Percentiles rank a stretch among this genome's conserved stretches.
Conservation (phyloP, 2,797 vertebrate genomes). For the Spheniscus humboldti region DNA sequence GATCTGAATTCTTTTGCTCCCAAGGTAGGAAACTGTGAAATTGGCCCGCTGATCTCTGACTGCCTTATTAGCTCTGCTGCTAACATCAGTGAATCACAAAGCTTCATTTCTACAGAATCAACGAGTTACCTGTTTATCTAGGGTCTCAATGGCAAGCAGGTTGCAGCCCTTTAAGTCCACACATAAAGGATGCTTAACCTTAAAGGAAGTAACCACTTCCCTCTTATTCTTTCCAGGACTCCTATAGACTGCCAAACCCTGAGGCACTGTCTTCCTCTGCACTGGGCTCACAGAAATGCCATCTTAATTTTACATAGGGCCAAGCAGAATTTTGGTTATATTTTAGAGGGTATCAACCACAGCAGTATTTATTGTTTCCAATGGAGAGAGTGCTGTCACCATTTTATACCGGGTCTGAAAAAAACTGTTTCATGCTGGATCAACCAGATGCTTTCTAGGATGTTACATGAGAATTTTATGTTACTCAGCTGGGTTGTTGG, state of each 20-base stretch:
- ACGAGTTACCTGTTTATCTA: background rate
- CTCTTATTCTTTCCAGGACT: background rate
- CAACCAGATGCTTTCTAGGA: background rate
- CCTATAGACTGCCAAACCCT: background rate
- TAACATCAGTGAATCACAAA: background rate
- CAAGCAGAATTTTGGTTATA: background rate
- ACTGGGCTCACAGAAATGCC: background rate
- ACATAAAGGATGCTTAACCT: background rate
- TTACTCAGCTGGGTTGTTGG: background rate
- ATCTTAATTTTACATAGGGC: background rate
- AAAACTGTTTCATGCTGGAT: background rate
- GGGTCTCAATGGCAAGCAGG: background rate
- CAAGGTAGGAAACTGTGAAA: background rate
- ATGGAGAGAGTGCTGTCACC: background rate
- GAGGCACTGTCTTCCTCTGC: background rate
- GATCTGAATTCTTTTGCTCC: background rate
- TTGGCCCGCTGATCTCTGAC: background rate
- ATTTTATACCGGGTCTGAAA: background rate
- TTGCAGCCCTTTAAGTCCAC: background rate
- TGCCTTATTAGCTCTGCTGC: background rate
- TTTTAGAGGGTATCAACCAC: background rate
- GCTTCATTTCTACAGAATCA: background rate
- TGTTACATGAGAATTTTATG: background rate
- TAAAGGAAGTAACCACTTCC: background rate
- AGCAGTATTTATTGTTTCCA: background rate